Conservation (phyloP, 2,113 vertebrate species). For the Aythya baeri region DNA sequence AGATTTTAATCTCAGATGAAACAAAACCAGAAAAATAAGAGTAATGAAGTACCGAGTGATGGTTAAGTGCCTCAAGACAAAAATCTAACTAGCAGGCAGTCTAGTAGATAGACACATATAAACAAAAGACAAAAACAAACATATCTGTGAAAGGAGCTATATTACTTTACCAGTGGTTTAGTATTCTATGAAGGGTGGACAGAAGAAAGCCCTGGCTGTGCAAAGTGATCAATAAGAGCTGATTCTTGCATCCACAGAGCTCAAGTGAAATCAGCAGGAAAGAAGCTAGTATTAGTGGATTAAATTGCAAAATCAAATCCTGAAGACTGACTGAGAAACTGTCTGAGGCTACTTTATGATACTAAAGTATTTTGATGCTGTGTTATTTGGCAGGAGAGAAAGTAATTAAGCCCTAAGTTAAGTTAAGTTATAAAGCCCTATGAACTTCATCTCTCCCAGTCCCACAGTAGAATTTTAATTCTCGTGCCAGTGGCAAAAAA, state of each 20-base stretch:
- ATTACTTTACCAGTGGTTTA: too few species aligned
- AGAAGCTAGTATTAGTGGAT: not conserved
- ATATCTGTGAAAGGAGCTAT: not conserved
- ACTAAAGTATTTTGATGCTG: slow-evolving; percentile 14
- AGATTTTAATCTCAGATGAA: not conserved
- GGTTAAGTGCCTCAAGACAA: not conserved
- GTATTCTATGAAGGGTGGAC: not conserved
- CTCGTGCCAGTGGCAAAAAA: slow-evolving; percentile 12
- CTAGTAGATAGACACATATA: not conserved
- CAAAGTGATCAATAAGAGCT: not conserved
- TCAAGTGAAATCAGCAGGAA: not conserved
- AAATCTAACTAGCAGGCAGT: not conserved
- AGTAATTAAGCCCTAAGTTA: not conserved
- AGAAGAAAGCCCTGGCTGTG: not conserved
- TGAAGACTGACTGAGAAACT: not conserved
- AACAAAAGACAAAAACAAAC: not conserved
- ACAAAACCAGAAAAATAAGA: not conserved
- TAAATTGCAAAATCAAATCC: not conserved
- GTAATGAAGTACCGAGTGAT: not conserved
- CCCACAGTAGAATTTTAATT: not conserved
- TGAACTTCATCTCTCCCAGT: not conserved
- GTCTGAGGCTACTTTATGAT: not conserved
- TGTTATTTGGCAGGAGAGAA: slow-evolving; percentile 16
- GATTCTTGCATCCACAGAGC: not conserved
- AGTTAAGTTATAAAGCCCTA: not conserved